Conservation (phyloP, 2,888 invertebrate genomes). For the Coecobrya sp. region DNA sequence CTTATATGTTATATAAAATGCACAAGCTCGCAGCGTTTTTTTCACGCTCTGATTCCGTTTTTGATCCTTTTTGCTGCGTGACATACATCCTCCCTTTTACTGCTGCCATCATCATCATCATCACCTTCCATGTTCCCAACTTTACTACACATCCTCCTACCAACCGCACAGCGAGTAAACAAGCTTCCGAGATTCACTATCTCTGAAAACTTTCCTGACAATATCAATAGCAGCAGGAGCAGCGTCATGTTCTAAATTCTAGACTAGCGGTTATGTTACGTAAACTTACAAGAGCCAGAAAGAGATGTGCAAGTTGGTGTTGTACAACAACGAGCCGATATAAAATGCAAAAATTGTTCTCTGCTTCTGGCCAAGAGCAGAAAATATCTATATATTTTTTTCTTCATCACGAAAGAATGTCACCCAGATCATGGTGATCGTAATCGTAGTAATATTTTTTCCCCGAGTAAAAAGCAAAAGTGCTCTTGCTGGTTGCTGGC, state of each 20-base stretch:
- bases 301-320: no score
- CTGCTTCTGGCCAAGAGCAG: background rate
- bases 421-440: constrained; percentile 18
- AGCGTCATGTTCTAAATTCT: no score
- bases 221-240: background rate
- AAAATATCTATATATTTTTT: no score
- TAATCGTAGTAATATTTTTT: background rate
- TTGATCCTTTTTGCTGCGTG: constrained; percentile 27
- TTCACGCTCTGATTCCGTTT: constrained; percentile 75
- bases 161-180: background rate
- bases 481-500: constrained; percentile 14
- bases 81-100: constrained; percentile 4
- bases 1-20: no score
- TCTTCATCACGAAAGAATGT: constrained; percentile 31
- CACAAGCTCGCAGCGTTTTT: background rate
- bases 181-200: background rate
- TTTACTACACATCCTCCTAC: background rate
- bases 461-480: background rate
- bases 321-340: background rate
- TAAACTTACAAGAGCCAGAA: no score
- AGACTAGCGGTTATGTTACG: no score
- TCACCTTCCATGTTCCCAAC: background rate
- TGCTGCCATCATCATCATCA: background rate
- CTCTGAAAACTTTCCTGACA: background rate
- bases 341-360: background rate